Conservation (phyloP, 2,113 vertebrate species). For the Sinocyclocheilus maitianheensis region DNA sequence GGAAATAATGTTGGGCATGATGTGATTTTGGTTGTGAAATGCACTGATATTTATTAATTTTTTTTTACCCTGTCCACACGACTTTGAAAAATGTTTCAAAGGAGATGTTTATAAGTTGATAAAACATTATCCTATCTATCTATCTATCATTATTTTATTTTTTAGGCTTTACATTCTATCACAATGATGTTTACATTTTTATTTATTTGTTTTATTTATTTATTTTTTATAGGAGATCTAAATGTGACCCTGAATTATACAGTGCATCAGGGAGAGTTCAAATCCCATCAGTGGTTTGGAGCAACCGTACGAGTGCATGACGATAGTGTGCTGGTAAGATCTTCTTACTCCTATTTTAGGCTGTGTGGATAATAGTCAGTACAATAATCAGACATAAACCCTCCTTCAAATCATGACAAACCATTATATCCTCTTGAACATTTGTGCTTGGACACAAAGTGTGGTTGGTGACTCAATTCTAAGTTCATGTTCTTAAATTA, state of each 20-base stretch:
- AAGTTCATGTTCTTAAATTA: background rate
- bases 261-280: constrained; percentile 78
- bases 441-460: too few relatives aligned
- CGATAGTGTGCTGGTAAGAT: constrained; percentile 86
- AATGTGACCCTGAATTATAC: constrained; percentile 60
- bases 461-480: background rate
- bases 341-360: background rate
- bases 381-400: background rate
- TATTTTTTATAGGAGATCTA: constrained; percentile 68
- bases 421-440: background rate
- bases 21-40: background rate
- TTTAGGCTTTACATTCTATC: too few relatives aligned
- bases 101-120: background rate
- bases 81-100: background rate
- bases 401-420: background rate
- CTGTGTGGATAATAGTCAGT: background rate
- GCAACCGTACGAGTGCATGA: constrained; percentile 86
- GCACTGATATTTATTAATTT: background rate
- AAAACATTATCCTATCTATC: background rate
- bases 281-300: constrained; percentile 92
- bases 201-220: background rate
- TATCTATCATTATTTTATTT: background rate
- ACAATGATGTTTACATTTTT: too few relatives aligned
- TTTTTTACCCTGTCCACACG: background rate
- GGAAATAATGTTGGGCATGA: background rate